A percentile compares a stretch with the other conserved stretches of the same genome.
Evolutionary conservation across 2,113 vertebrate species (phyloP).

Genomic region (Pluvialis apricaria): DNA sequence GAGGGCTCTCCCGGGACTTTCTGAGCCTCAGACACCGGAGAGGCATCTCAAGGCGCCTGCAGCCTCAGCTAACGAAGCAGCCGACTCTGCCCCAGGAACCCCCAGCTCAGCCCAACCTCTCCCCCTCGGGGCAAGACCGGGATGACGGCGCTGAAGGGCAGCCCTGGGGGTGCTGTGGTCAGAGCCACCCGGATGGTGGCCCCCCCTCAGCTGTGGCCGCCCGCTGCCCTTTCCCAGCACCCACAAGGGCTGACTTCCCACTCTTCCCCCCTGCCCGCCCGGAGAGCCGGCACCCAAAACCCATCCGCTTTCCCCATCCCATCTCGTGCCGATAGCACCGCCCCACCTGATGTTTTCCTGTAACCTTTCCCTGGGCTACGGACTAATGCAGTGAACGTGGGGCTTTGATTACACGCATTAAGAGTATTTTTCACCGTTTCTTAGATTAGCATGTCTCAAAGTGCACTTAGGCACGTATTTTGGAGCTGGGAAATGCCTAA

Average conservation of each 20-base stretch:
- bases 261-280: background rate
- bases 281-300: background rate
- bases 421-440: background rate
- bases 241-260: background rate
- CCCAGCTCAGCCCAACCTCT: too few species aligned
- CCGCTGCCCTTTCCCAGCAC: background rate
- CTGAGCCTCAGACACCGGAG: accelerated
- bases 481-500: background rate
- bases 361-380: accelerated
- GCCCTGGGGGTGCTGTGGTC: too few species aligned
- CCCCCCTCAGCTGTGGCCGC: background rate
- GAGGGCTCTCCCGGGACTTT: background rate
- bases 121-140: accelerated
- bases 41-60: too few species aligned
- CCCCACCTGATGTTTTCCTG: background rate
- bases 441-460: background rate
- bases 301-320: accelerated
- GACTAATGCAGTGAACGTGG: background rate
- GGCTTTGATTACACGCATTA: background rate
- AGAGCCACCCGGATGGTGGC: background rate
- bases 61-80: background rate
- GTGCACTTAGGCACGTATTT: accelerated
- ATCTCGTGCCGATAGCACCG: too few species aligned
- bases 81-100: accelerated
- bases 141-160: accelerated